Evolutionary conservation across 2,797 vertebrate species (phyloP).

Genomic region (Enteromius mattozi): DNA sequence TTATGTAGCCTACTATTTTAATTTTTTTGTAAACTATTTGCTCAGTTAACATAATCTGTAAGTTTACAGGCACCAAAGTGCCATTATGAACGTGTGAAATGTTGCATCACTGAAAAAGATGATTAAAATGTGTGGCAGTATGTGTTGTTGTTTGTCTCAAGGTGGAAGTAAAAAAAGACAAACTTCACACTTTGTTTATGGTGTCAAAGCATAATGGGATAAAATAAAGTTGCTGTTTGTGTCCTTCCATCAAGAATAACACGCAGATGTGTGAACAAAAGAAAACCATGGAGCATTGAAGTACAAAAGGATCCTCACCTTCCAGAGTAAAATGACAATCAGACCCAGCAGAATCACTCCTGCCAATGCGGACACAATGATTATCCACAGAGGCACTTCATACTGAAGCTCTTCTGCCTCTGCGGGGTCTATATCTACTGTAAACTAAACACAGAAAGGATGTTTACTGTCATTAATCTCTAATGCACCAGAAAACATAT

Average conservation of each 20-base stretch:
- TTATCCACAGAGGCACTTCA: constrained; percentile 83
- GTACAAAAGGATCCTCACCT: constrained; percentile 76
- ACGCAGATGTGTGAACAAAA: constrained; percentile 14
- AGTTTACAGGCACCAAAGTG: neutral
- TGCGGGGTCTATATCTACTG: constrained; percentile 80
- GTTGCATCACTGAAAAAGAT: neutral
- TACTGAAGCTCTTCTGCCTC: constrained; percentile 71
- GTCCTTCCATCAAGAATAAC: constrained; percentile 3
- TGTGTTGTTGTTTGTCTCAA: constrained; percentile 12
- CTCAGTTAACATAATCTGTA: neutral
- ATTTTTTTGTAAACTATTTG: neutral
- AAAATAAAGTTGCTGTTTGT: neutral
- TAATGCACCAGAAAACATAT: constrained; percentile 14
- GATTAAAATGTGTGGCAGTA: neutral
- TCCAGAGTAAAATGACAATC: constrained; percentile 89
- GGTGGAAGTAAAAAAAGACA: neutral
- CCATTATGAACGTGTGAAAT: neutral
- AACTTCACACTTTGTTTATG: constrained; percentile 15
- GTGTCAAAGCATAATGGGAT: neutral
- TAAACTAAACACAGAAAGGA: constrained; percentile 76
- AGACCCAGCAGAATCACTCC: constrained; percentile 85
- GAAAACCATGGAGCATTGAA: neutral
- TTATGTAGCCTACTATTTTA: neutral
- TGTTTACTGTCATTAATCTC: constrained; percentile 40
- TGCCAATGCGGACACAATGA: constrained; percentile 80